Percentiles rank a stretch among this genome's conserved stretches.
These are phyloP conservation scores for Hyposoter didymator DNA, from an alignment of 2,888 invertebrate genomes.

Conservation along the genomic window DNA sequence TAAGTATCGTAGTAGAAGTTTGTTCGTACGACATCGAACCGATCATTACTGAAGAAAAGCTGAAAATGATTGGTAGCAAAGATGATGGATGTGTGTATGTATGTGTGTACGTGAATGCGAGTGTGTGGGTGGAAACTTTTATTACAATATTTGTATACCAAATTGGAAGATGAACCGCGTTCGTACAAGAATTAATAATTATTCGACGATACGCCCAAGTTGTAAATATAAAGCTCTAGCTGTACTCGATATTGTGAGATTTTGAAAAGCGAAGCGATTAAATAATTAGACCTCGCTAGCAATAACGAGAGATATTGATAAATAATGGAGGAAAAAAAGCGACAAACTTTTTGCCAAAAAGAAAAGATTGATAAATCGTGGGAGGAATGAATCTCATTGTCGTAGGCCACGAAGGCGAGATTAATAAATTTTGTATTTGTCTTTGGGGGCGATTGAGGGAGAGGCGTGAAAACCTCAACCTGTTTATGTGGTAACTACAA, in stretches of 20 bases:
- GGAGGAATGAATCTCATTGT: slow-evolving; percentile 15
- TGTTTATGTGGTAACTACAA: slow-evolving; percentile 32
- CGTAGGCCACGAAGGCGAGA: slow-evolving; percentile 22
- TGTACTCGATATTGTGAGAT: slow-evolving; percentile 18
- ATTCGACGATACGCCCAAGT: slow-evolving; percentile 62
- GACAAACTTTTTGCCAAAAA: slow-evolving; percentile 61
- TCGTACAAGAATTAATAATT: slow-evolving; percentile 62
- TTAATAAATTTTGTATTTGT: slow-evolving; percentile 58
- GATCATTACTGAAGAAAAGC: slow-evolving; percentile 72
- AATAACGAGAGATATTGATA: slow-evolving; percentile 1
- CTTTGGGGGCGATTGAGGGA: slow-evolving; percentile 27
- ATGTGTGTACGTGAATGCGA: slow-evolving; percentile 25
- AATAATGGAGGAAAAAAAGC: slow-evolving; percentile 31
- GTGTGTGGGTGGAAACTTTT: slow-evolving; percentile 75
- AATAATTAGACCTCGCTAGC: slow-evolving; percentile 12
- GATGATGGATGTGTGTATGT: background rate
- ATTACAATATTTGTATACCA: slow-evolving; percentile 81
- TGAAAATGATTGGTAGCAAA: slow-evolving; percentile 16
- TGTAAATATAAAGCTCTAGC: slow-evolving; percentile 68
- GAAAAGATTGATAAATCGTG: slow-evolving; percentile 29
- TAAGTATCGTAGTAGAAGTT: slow-evolving; percentile 62
- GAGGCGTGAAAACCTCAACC: slow-evolving; percentile 3
- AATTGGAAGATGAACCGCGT: slow-evolving; percentile 65
- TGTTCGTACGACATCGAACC: slow-evolving; percentile 74
- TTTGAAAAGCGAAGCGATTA: slow-evolving; percentile 30